Percentiles rank a stretch among this genome's conserved stretches.
Conservation (phyloP, 2,113 vertebrate species). For the Stegostoma tigrinum region DNA sequence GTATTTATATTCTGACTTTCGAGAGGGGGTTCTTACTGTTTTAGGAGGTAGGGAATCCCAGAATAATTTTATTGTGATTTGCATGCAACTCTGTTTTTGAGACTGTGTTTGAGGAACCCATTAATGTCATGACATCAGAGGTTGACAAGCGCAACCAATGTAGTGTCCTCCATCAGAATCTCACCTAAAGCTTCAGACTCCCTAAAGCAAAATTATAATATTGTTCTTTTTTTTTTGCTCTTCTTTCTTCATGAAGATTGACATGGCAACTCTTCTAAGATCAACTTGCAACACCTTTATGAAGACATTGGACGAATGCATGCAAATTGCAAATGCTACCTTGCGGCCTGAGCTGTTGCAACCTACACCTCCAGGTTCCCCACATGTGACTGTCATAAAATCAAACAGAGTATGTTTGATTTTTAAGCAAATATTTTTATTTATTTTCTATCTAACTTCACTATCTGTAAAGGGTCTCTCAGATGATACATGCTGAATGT, state of each 20-base stretch:
- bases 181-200: no score
- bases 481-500: not conserved
- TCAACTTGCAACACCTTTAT: constrained; percentile 91
- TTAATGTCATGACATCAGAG: not conserved
- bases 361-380: constrained; percentile 74
- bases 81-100: not conserved
- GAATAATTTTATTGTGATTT: not conserved
- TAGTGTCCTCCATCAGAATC: not conserved
- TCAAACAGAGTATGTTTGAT: constrained; percentile 67
- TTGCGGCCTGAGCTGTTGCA: constrained; percentile 71
- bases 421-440: constrained; percentile 3
- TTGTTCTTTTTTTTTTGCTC: not conserved
- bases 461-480: not conserved
- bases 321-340: constrained; percentile 86
- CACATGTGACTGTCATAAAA: constrained; percentile 72
- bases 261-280: constrained; percentile 78
- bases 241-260: constrained; percentile 54
- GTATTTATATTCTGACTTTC: not conserved
- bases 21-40: not conserved
- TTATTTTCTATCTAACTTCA: not conserved
- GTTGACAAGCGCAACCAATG: not conserved
- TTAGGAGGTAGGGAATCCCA: not conserved
- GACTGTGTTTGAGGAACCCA: not conserved
- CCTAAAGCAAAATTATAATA: not conserved
- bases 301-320: constrained; percentile 93